Evolutionary conservation across 2,888 invertebrate genomes (phyloP).

Genomic region (Oasisia sp.): DNA sequence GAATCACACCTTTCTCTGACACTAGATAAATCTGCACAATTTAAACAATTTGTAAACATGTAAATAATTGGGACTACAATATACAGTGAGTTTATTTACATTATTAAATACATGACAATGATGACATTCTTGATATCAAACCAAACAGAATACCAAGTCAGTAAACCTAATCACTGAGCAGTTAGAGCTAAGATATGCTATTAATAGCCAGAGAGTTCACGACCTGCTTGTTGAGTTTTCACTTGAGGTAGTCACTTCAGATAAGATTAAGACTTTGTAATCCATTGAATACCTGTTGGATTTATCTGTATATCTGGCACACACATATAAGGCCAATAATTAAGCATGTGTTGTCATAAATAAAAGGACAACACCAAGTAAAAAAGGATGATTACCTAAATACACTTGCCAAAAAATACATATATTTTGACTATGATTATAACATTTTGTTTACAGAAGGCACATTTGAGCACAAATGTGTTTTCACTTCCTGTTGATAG

Average conservation of each 20-base stretch:
- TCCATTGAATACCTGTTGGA: not conserved
- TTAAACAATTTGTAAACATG: too few relatives aligned
- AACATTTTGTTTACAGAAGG: not conserved
- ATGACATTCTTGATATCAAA: too few relatives aligned
- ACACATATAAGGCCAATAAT: not conserved
- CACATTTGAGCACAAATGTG: not conserved
- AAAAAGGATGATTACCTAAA: not conserved
- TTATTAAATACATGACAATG: too few relatives aligned
- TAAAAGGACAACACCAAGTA: not conserved
- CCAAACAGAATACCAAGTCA: too few relatives aligned
- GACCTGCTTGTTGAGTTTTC: not conserved
- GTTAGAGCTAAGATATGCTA: not conserved
- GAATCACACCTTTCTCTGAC: too few relatives aligned
- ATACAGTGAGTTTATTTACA: too few relatives aligned
- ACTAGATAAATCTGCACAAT: too few relatives aligned
- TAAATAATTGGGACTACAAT: too few relatives aligned
- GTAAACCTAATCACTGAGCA: not conserved
- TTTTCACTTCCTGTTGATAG: not conserved
- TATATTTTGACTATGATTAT: not conserved
- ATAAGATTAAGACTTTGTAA: not conserved
- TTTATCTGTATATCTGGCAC: not conserved
- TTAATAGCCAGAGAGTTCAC: not conserved
- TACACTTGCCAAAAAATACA: not conserved
- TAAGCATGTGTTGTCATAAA: not conserved
- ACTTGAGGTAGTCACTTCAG: not conserved